These are phyloP conservation scores for Agrotis ipsilon DNA, from an alignment of 2,888 invertebrate species.

Conservation along the genomic window DNA sequence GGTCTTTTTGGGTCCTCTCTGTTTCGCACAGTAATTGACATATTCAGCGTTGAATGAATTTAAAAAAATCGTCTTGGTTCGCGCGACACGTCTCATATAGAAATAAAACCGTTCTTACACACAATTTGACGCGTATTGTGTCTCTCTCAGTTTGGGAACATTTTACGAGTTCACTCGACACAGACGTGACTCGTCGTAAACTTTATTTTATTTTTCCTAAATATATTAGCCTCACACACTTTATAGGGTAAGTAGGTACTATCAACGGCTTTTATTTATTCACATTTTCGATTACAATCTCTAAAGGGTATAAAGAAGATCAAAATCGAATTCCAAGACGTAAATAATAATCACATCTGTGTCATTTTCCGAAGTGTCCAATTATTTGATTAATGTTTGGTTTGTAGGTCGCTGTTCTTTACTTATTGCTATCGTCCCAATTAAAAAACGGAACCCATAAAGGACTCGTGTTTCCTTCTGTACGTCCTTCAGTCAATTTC, in stretches of 20 bases:
- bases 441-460: too few relatives aligned
- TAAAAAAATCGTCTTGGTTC: conserved; percentile 26
- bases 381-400: too few relatives aligned
- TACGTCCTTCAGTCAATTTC: too few relatives aligned
- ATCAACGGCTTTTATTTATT: conserved; percentile 14
- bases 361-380: too few relatives aligned
- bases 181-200: conserved; percentile 50
- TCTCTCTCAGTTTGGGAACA: conserved; percentile 24
- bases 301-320: too few relatives aligned
- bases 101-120: conserved; percentile 17
- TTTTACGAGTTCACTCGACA: conserved; percentile 31
- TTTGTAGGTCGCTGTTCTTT: too few relatives aligned
- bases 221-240: conserved; percentile 38
- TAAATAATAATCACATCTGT: too few relatives aligned
- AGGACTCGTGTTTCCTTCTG: too few relatives aligned
- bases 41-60: conserved; percentile 28
- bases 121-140: conserved; percentile 27
- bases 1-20: background rate
- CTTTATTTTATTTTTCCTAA: conserved; percentile 43
- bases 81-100: conserved; percentile 12
- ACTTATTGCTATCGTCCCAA: background rate
- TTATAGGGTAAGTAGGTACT: conserved; percentile 14
- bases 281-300: background rate
- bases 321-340: too few relatives aligned
- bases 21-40: conserved; percentile 7